A percentile compares a stretch with the other conserved stretches of the same genome.
These are phyloP conservation scores for Kryphioiulus occultus DNA, from an alignment of 2,888 invertebrate genomes.

Conservation along the genomic window DNA sequence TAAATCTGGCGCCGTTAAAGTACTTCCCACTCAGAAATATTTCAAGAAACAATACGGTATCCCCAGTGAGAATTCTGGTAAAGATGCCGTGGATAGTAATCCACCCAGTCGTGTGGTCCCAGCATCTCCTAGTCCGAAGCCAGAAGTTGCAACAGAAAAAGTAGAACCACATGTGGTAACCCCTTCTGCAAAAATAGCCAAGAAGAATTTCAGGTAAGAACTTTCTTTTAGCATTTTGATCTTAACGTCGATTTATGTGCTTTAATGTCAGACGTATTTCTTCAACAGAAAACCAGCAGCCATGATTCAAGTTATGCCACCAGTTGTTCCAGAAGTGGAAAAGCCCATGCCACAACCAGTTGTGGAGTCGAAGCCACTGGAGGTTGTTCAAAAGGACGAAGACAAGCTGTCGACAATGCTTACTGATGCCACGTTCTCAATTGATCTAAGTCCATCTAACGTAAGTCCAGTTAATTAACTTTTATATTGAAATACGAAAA, in stretches of 20 bases:
- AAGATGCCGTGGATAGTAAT: neutral
- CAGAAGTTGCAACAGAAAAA: neutral
- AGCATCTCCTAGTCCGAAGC: neutral
- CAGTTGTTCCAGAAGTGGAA: neutral
- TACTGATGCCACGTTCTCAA: neutral
- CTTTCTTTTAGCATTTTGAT: neutral
- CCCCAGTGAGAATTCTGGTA: neutral
- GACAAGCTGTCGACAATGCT: neutral
- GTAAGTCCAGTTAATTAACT: neutral
- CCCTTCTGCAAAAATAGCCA: neutral
- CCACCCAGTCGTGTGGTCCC: neutral
- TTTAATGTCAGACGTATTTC: neutral
- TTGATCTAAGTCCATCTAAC: slow-evolving; percentile 27
- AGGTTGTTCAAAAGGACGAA: neutral
- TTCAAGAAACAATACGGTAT: neutral
- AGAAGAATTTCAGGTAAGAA: neutral
- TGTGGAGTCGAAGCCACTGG: neutral
- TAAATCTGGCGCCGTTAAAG: neutral
- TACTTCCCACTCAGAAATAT: neutral
- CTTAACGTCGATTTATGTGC: neutral
- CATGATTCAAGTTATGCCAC: neutral
- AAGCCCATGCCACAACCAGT: slow-evolving; percentile 32
- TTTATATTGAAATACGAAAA: neutral
- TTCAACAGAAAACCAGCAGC: neutral
- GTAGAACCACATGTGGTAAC: neutral